Base-by-base conservation (phyloP, 2,888 invertebrate species). In the Cryptocheilus praepositus region DNA sequence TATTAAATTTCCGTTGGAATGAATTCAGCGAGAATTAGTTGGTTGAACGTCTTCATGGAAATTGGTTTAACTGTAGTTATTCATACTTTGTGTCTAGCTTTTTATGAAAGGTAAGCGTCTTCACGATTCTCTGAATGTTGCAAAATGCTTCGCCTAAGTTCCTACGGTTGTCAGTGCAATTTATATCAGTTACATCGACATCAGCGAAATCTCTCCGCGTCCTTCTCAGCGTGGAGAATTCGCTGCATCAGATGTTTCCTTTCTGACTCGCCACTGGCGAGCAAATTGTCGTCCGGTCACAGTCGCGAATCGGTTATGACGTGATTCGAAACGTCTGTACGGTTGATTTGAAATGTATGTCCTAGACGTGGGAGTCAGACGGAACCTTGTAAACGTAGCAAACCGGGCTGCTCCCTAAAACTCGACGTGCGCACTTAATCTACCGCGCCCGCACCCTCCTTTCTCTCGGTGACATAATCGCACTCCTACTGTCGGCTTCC, bases 401-500 rank as follows among this genome's bases (percentile, higher is more conserved):
- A 70, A 72, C 70, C 67, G 67, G 61, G 73, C 71, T 72, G 61
- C 71, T 64, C 71, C 81, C 76, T 73, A 70, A 77, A 76, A 74
- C 54, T 36, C 71, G 67, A 67, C 76, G 55, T 51, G 70, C 67
- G 72, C 71, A 81, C 82, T 85, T 82, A 82, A 85, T 85, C 81
- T 80, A 59, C 76, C 78, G 75, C 81, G 80, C 79, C 80, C 81
- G 76, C 81, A 79, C 77, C 74, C 78, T 75, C 81, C 80, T 80
- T 82, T 80, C 80, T 81, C 77, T 80, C 71, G 61, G 78, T 80
- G 78, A 80, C 78, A 80, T 77, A 80, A 78, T 74, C 80, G 64
- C 21, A 25, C 52, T 51, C 61, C 60, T 52, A 59, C 59, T 64
- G 70, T 61, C 64, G 66, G 60, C 73, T 71, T 68, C 64, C 62